phyloP scores from a whole-genome alignment of 2,888 invertebrate species.

The Aromia moschata region DNA sequence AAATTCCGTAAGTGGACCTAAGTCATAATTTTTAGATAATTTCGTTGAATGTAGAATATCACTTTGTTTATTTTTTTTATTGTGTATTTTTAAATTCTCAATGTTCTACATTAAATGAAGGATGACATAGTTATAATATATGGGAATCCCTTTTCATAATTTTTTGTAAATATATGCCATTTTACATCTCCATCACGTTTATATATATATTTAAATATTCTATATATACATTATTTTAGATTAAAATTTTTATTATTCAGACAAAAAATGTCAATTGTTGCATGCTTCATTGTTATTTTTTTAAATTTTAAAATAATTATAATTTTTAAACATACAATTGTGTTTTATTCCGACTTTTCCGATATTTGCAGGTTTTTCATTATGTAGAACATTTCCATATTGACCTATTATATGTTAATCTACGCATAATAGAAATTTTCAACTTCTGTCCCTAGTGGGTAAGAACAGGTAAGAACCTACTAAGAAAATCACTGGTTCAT shows the following conservation, averaged over 20 bases:
- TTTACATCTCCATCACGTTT: slow-evolving; percentile 35
- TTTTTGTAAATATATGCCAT: slow-evolving; percentile 35
- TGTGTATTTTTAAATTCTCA: slow-evolving; percentile 22
- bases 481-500: too few relatives aligned
- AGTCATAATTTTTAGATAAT: slow-evolving; percentile 47
- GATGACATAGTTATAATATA: slow-evolving; percentile 22
- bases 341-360: slow-evolving; percentile 25
- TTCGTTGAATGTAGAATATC: slow-evolving; percentile 21
- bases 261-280: slow-evolving; percentile 49
- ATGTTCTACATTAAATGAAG: slow-evolving; percentile 21
- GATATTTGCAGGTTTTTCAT: too few relatives aligned
- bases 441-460: too few relatives aligned
- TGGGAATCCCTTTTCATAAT: slow-evolving; percentile 25
- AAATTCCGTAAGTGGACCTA: slow-evolving; percentile 51
- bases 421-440: too few relatives aligned
- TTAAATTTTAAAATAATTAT: slow-evolving; percentile 47
- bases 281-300: slow-evolving; percentile 49
- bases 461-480: too few relatives aligned
- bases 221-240: slow-evolving; percentile 37
- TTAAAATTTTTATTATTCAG: slow-evolving; percentile 44
- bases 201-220: slow-evolving; percentile 38
- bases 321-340: slow-evolving; percentile 40
- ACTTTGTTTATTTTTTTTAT: slow-evolving; percentile 6
- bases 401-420: too few relatives aligned
- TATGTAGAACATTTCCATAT: too few relatives aligned